Evolutionary conservation across 2,797 vertebrate genomes (phyloP), one percentile per base, ranked within the genome.

Genomic region (Tolypeutes matacus): DNA sequence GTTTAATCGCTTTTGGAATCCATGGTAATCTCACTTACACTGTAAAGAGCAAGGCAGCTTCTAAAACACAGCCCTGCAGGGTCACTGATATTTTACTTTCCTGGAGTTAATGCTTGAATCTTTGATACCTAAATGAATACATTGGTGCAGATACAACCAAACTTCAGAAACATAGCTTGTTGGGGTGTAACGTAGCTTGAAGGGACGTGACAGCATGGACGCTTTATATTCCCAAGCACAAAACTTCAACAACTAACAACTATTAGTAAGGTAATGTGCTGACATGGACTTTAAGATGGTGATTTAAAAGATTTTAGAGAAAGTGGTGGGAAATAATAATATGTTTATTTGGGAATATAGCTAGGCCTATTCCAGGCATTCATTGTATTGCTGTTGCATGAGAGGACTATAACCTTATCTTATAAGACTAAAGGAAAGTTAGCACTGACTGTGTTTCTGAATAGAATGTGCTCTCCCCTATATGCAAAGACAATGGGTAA

Each of bases 221-320:
- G 20, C 9, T 64, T 83, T 25, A 56, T 36, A 49, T 86, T 80
- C 56, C 21, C 6, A 31, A 39, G 5, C 42, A 75, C 64, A 82
- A 85, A 97, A 39, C 27, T 72, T 89, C 58, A 56, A 56, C 53
- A 56, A 56, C 53, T 31, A 62, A 65, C 31, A 18, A 88, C 58
- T 36, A 17, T 77, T 78, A 86, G 7, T 75, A 34, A 91, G n/a
- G 20, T 31, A 34, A 77, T 56, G 53, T 7, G 31, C 49, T 70
- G 46, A 42, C 34, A 31, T 0, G 2, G 17, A 73, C 20, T 49
- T 86, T 73, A n/a, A 20, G 49, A 56, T 21, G 39, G 21, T 31
- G 31, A 34, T 27, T 64, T 72, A 65, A 87, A 91, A 67, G 39
- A 46, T 46, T 78, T 82, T 53, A 86, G 83, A 82, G 49, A 36